phyloP scores from a whole-genome alignment of 2,797 vertebrate genomes.

The Hirundo rustica region DNA sequence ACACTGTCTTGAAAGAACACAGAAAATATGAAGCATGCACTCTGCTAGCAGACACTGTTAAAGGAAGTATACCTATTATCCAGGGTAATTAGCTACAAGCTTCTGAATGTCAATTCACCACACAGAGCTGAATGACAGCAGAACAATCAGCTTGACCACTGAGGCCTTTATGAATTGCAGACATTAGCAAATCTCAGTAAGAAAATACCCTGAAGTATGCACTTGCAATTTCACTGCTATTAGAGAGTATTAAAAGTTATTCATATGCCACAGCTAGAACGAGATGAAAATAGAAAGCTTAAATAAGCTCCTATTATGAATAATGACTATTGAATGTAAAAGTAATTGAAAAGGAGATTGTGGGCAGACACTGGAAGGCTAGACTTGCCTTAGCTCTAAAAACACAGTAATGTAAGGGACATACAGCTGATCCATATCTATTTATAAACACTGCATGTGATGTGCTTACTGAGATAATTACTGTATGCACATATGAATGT shows the following conservation, averaged over 20 bases:
- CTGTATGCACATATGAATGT: background rate
- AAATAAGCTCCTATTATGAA: background rate
- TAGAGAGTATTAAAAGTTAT: slow-evolving; percentile 18
- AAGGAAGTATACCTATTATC: background rate
- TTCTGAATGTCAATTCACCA: background rate
- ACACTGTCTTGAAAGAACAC: background rate
- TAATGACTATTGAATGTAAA: background rate
- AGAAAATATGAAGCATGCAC: background rate
- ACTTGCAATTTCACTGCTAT: slow-evolving; percentile 23
- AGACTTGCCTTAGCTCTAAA: background rate
- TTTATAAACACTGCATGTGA: background rate
- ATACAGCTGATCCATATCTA: background rate
- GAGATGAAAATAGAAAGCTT: slow-evolving; percentile 23
- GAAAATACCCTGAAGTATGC: slow-evolving; percentile 1
- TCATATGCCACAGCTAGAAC: background rate
- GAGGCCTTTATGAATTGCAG: slow-evolving; percentile 18
- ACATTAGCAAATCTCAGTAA: slow-evolving; percentile 4
- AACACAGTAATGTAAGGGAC: background rate
- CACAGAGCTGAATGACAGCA: background rate
- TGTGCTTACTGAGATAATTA: background rate
- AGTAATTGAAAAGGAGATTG: slow-evolving; percentile 32
- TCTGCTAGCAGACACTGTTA: background rate
- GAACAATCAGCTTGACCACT: background rate
- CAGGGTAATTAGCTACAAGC: background rate
- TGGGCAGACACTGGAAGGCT: background rate